Base-by-base conservation (phyloP, 1,140 invertebrate species). In the Melitaea cinxia region DNA sequence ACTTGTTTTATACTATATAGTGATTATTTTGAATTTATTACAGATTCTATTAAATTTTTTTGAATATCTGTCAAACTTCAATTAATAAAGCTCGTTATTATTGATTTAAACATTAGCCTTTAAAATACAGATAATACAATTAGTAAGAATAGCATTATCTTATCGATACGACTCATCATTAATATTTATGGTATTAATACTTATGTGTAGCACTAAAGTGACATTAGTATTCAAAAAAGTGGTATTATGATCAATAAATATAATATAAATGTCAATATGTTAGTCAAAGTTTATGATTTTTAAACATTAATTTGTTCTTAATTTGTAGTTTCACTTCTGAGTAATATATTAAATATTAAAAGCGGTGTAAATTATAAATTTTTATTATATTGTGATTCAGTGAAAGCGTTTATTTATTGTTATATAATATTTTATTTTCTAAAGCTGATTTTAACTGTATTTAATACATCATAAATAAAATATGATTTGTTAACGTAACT, bases 311-410 rank as follows among this genome's bases (percentile, higher is more conserved):
- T 47, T 23, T 23, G 9, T 0, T 12, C 21, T n/a, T 47, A 23
- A 24, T 42, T 19, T 24, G 42, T 47, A 47, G 14, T 47, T 47
- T 47, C 42, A 47, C 42, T 47, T 47, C 23, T 47, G 42, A 47
- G 23, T 47, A 47, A 23, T 17, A 7, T 47, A 6, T 45, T 21
- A 12, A 4, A 12, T 47, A 23, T 47, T 15, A 6, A 15, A 42
- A 42, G 9, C 37, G 37, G 17, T 42, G 10, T 42, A 42, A 7
- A 15, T 42, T 17, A 42, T 42, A 7, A 5, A 42, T 42, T 42
- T 42, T 17, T 17, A 17, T 42, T 9, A 17, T 17, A 17, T 15
- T 17, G 15, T 42, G n/a, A n/a, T 6, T 9, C 17, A 17, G 37
- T 42, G 37, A 42, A 42, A 42, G 37, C 4, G 9, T 47, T 17